Conservation (phyloP, 2,888 invertebrate species). For the Cerastis rubricosa region DNA sequence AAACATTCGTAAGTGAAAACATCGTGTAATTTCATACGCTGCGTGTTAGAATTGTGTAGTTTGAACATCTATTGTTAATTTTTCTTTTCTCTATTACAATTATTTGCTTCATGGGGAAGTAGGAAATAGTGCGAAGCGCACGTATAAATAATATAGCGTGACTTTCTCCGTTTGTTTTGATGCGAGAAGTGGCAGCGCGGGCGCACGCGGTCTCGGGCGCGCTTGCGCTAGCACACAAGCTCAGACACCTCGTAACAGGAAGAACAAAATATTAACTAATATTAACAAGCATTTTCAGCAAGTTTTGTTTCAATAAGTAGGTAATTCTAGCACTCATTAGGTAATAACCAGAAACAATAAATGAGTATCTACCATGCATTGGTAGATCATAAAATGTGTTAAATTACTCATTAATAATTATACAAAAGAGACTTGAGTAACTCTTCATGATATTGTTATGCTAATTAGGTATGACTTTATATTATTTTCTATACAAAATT, state of each 20-base stretch:
- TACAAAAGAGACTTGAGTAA: slow-evolving; percentile 32
- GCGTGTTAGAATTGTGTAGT: slow-evolving; percentile 47
- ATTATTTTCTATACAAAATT: slow-evolving; percentile 19
- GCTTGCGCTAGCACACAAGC: slow-evolving; percentile 30
- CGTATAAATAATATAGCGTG: slow-evolving; percentile 78
- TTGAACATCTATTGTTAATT: slow-evolving; percentile 65
- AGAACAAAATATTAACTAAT: slow-evolving; percentile 58
- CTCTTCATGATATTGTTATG: slow-evolving; percentile 36
- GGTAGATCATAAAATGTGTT: slow-evolving; percentile 48
- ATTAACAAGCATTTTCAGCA: slow-evolving; percentile 50
- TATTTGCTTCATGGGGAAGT: slow-evolving; percentile 77
- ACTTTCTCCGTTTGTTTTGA: slow-evolving; percentile 89
- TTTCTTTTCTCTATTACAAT: slow-evolving; percentile 72
- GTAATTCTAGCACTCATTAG: slow-evolving; percentile 46
- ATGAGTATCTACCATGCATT: slow-evolving; percentile 19
- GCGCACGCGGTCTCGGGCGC: slow-evolving; percentile 40
- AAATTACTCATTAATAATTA: slow-evolving; percentile 41
- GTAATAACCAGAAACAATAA: slow-evolving; percentile 60
- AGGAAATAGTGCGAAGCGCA: slow-evolving; percentile 82
- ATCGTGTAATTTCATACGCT: slow-evolving; percentile 34
- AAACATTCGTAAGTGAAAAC: slow-evolving; percentile 47
- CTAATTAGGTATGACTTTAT: slow-evolving; percentile 33
- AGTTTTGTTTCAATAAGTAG: slow-evolving; percentile 59
- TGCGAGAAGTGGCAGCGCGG: slow-evolving; percentile 66
- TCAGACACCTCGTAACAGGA: slow-evolving; percentile 61